Evolutionary conservation across 2,888 invertebrate species (phyloP), one percentile per base, ranked within the genome.

Genomic region (Trichogramma dendrolimi): DNA sequence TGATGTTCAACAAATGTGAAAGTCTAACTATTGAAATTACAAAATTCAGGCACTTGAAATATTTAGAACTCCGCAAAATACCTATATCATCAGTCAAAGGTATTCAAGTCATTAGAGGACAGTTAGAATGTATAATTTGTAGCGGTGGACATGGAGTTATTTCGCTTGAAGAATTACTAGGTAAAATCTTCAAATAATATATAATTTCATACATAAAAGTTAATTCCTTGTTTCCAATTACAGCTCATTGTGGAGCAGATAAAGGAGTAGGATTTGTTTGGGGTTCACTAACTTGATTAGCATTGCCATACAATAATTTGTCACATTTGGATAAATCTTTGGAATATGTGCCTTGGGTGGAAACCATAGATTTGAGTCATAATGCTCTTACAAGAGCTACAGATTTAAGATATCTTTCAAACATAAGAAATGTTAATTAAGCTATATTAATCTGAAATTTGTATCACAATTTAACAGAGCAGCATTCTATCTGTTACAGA

Each of bases 281-380:
- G 87, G 82, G 81, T 68, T 85, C 85, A 67, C 72, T 88, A 53
- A 83, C 81, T 68, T 81, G 82, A 62, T 82, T 84, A 1, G 81
- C 83, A 63, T 82, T 87, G 63, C 82, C 84, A 54, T 83, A 85
- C 68, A 86, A 87, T 73, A 80, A 78, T 67, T 74, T 88, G 50
- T 74, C 78, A 49, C 71, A 76, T 27, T 76, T 87, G 2, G 86
- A 87, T 71, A 75, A 77, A 44, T 85, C 85, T 5, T 76, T 88
- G 60, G 84, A 85, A 71, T 83, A 83, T 63, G 83, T 83, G 10
- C 85, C 87, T 54, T 84, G 83, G 79, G 73, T 89, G 43, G 84
- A 85, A 69, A 82, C 83, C 41, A 75, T 89, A 51, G 87, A 87
- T 77, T 75, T 88, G 46, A 86, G 87, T 66, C 85, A 87, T 72